Conservation (phyloP, 2,797 vertebrate species). For the Mormyrops boulengeri region DNA sequence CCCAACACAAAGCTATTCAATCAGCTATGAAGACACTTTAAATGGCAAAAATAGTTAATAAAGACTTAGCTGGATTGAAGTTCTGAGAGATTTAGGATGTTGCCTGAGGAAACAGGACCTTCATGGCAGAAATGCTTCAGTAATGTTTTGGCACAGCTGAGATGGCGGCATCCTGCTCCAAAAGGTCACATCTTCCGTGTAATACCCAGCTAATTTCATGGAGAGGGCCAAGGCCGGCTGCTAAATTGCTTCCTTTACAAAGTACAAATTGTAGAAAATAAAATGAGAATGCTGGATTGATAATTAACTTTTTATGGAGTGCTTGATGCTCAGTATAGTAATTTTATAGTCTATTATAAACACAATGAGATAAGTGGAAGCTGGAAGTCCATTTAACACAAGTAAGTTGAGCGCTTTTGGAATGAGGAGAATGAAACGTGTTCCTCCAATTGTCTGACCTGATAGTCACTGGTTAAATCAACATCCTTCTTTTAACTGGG, state of each 20-base stretch:
- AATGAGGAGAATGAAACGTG: not conserved
- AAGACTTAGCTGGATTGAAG: slow-evolving; percentile 15
- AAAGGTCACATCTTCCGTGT: slow-evolving; percentile 30
- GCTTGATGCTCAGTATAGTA: slow-evolving; percentile 23
- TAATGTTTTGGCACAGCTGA: not conserved
- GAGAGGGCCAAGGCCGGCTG: slow-evolving; percentile 20
- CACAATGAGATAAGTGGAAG: not conserved
- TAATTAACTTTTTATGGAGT: slow-evolving; percentile 27
- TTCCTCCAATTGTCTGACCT: not conserved
- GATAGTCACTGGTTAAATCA: not conserved
- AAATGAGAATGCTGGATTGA: slow-evolving; percentile 23
- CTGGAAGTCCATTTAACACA: not conserved
- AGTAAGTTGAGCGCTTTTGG: not conserved
- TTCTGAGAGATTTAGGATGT: slow-evolving; percentile 2
- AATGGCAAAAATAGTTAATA: slow-evolving; percentile 19
- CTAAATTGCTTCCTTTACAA: slow-evolving; percentile 17
- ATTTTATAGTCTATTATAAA: slow-evolving; percentile 25
- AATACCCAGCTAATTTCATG: slow-evolving; percentile 24
- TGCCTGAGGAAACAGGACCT: slow-evolving; percentile 3
- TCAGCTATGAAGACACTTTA: slow-evolving; percentile 15
- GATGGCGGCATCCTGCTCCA: slow-evolving; percentile 15
- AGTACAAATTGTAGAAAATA: slow-evolving; percentile 22
- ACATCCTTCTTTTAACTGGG: not conserved
- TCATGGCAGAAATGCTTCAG: not conserved
- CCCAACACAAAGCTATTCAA: slow-evolving; percentile 2